phyloP scores from a whole-genome alignment of 2,797 vertebrate species.

The Enteromius afrohamiltoni region DNA sequence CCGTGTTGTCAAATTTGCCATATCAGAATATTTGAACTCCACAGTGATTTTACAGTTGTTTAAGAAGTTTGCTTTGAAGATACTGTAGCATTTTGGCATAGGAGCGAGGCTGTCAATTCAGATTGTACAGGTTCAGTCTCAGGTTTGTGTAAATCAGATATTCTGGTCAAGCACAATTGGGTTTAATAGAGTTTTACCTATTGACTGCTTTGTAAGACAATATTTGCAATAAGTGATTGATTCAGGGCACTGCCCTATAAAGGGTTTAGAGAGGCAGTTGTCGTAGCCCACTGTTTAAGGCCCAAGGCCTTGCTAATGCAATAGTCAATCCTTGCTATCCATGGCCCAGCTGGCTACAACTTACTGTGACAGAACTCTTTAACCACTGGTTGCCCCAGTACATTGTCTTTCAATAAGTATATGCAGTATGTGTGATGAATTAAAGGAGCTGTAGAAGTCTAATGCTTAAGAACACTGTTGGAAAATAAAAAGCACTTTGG shows the following conservation, averaged over 20 bases:
- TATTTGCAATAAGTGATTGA: constrained; percentile 6
- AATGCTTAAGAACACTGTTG: not conserved
- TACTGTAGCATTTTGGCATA: not conserved
- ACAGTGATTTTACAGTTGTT: not conserved
- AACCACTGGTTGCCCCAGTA: not conserved
- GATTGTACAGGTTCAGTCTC: not conserved
- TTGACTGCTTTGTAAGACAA: not conserved
- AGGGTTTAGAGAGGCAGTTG: constrained; percentile 7
- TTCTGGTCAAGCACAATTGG: not conserved
- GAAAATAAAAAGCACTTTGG: constrained; percentile 1
- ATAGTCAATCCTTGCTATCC: not conserved
- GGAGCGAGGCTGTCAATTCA: not conserved
- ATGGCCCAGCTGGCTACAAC: not conserved
- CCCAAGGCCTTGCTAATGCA: constrained; percentile 18
- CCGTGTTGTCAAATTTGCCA: constrained; percentile 9
- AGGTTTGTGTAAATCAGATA: constrained; percentile 1
- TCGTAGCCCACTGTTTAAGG: not conserved
- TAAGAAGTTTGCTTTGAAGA: not conserved
- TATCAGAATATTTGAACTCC: not conserved
- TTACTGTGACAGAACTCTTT: constrained; percentile 4
- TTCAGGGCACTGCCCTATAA: constrained; percentile 12
- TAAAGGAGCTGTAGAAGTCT: not conserved
- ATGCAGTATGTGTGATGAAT: not conserved
- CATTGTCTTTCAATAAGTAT: not conserved
- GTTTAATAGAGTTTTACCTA: not conserved